phyloP scores from a whole-genome alignment of 2,113 vertebrate species.

The Tetrao urogallus region DNA sequence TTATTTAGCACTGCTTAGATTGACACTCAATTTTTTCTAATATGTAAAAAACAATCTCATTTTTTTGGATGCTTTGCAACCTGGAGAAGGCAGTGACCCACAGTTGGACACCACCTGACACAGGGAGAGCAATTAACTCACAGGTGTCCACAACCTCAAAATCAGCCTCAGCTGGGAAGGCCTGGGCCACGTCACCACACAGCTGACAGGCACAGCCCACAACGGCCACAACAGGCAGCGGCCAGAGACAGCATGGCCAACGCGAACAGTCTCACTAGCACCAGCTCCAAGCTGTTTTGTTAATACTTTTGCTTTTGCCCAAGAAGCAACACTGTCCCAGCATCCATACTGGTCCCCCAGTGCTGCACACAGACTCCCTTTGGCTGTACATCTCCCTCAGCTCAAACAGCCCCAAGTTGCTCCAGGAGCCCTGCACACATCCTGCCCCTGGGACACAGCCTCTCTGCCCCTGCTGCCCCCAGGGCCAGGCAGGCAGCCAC shows the following conservation, averaged over 20 bases:
- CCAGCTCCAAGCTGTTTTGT: fast-evolving
- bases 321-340: background rate
- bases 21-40: background rate
- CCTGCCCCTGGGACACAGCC: fast-evolving
- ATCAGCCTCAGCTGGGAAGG: background rate
- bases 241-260: fast-evolving
- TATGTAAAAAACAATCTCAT: background rate
- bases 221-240: background rate
- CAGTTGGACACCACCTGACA: fast-evolving
- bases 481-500: background rate
- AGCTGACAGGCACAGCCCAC: fast-evolving
- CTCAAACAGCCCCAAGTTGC: background rate
- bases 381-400: background rate
- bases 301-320: background rate
- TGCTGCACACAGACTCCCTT: background rate
- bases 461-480: background rate
- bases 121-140: background rate
- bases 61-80: background rate
- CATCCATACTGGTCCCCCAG: fast-evolving
- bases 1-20: background rate
- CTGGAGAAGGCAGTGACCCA: background rate
- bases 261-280: background rate
- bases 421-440: background rate
- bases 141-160: background rate
- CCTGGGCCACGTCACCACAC: background rate